Evolutionary conservation across 1,140 invertebrate species (phyloP), one percentile per base, ranked within the genome.

Genomic region (Zaprionus ornatus): DNA sequence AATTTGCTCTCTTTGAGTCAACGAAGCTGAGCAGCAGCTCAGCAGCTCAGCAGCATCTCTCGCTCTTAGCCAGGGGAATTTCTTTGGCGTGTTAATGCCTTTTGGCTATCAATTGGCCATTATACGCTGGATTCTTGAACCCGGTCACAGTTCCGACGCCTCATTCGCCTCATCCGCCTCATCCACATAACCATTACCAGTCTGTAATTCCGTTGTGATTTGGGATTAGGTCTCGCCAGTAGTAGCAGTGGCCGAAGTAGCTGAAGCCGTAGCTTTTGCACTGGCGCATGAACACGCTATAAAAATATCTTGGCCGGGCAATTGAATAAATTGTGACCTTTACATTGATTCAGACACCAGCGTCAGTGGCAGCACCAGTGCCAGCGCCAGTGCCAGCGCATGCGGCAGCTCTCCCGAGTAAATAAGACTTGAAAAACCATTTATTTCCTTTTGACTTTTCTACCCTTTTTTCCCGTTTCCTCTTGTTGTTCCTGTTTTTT

Each of bases 321-420:
- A 90, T 90, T 90, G 85, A 90, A 90, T 90, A 90, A 90, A 90
- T 90, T 90, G 86, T 90, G 85, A 90, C 85, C 85, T 90, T 90
- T 90, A 90, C 85, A 90, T 90, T 90, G 85, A 90, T 88, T 88
- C 82, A 75, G 60, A 40, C 70, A 75, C 62, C 72, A 66, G 37
- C 37, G 54, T 6, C 37, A 40, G 35, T 13, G 10, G 12, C 35
- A 40, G 37, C 21, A 6, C 61, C 35, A 27, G 25, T 27, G 1
- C 35, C 35, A 12, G 35, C 13, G 2, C 35, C 35, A 4, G 12
- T 4, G 10, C 37, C 37, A 40, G 19, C 17, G 9, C 29, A 32
- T 32, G 29, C 50, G 6, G 23, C n/a, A 29, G 29, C 59, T 63
- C 79, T 74, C 77, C 61, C 55, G 73, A 88, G 84, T 87, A 87